Conservation (phyloP, 2,797 vertebrate genomes). For the Gymnoscopelus microlampas region DNA sequence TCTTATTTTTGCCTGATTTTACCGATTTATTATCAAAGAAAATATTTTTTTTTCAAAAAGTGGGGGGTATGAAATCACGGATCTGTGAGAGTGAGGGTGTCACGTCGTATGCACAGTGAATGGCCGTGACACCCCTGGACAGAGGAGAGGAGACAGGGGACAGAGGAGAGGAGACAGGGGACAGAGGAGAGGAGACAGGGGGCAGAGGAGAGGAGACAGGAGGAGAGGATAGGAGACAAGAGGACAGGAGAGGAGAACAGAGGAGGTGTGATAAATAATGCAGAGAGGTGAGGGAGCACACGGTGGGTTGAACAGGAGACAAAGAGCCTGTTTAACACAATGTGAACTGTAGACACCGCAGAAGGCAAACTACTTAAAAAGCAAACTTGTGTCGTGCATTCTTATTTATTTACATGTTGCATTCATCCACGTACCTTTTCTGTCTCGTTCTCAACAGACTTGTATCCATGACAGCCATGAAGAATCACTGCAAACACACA, state of each 20-base stretch:
- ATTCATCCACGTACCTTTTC: background rate
- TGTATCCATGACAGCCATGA: no score
- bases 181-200: background rate
- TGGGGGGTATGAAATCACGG: no score
- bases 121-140: no score
- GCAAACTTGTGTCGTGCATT: background rate
- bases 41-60: no score
- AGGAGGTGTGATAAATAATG: conserved; percentile 58
- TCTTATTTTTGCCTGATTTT: no score
- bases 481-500: no score
- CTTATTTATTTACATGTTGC: background rate
- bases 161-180: background rate
- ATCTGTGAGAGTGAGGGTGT: no score
- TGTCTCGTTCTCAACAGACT: background rate
- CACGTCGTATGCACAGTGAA: no score
- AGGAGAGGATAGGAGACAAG: background rate
- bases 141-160: background rate
- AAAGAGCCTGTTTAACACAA: conserved; percentile 27
- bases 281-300: conserved; percentile 41
- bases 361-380: conserved; percentile 23
- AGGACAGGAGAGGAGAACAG: background rate
- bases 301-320: conserved; percentile 37
- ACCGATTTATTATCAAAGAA: no score
- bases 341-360: conserved; percentile 1
- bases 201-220: background rate